A percentile compares a stretch with the other conserved stretches of the same genome.
Evolutionary conservation across 2,797 vertebrate species (phyloP).

Genomic region (Pantherophis alleghaniensis): DNA sequence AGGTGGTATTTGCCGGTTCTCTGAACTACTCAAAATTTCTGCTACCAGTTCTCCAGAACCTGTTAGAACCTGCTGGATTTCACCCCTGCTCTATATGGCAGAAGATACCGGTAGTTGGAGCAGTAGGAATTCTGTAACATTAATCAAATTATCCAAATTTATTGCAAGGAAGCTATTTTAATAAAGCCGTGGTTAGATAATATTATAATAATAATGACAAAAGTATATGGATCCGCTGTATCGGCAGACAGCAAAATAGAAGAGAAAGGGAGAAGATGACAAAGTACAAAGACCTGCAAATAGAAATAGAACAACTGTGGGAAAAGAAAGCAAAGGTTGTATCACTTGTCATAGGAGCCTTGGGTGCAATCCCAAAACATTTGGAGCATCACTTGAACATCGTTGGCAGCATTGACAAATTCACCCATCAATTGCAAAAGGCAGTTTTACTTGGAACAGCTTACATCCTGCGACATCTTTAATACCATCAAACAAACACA

Average conservation of each 20-base stretch:
- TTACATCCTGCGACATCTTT: too few species aligned
- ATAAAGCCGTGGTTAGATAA: background rate
- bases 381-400: background rate
- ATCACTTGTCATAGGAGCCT: background rate
- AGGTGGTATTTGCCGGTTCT: too few species aligned
- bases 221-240: background rate
- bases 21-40: too few species aligned
- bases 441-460: too few species aligned
- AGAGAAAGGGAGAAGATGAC: background rate
- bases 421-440: too few species aligned
- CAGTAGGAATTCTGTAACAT: conserved; percentile 29
- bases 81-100: too few species aligned
- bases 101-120: background rate
- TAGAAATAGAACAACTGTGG: background rate
- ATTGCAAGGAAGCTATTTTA: conserved; percentile 33
- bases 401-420: background rate
- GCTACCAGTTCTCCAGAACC: too few species aligned
- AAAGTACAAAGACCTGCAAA: background rate
- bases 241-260: background rate
- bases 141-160: conserved; percentile 27
- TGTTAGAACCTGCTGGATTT: too few species aligned
- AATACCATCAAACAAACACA: too few species aligned
- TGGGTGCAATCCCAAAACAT: background rate
- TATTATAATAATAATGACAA: background rate
- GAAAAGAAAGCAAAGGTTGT: background rate